Base-by-base conservation (phyloP, 2,888 invertebrate species). In the Mycalesis mineus region DNA sequence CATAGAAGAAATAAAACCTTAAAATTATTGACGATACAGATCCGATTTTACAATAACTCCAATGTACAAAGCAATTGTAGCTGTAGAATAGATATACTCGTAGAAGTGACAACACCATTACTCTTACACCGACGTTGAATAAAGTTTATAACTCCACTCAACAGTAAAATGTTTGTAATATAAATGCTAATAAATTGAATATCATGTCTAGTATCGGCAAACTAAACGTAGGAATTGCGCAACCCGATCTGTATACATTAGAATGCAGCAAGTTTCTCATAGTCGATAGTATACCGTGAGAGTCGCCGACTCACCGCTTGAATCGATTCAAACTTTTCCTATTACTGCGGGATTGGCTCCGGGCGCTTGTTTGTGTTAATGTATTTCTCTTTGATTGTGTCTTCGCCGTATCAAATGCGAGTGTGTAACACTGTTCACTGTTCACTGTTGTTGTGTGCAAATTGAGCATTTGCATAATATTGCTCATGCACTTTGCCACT, bases 241-340 rank as follows among this genome's bases (percentile, higher is more conserved):
- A 59, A 63, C 53, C 40, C 52, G 60, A 55, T 51, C 49, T 58
- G 59, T 57, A 55, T 63, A 62, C 57, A 62, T 62, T 60, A 64
- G 58, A 63, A 65, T 64, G 60, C 56, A 63, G 61, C 57, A 56
- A 61, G 63, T 63, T 61, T 65, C 64, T 65, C 62, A 64, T 62
- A 64, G 65, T 64, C 60, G 57, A 54, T 55, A 63, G 68, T n/a
- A 55, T 59, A 49, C 55, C 60, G 63, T 58, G 66, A 64, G 63
- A 61, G 57, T 57, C 58, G 57, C 65, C 67, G 68, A 70, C 68
- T 68, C 63, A 64, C 67, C 65, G 63, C 67, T 66, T 67, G 72
- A 73, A 78, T 80, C 76, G 78, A 80, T 80, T 73, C 66, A 69
- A 81, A 83, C 75, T 82, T 84, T 80, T 80, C 77, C 78, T 74